Evolutionary conservation across 2,888 invertebrate species (phyloP), one percentile per base, ranked within the genome.

Genomic region (Campopleginae sp.): DNA sequence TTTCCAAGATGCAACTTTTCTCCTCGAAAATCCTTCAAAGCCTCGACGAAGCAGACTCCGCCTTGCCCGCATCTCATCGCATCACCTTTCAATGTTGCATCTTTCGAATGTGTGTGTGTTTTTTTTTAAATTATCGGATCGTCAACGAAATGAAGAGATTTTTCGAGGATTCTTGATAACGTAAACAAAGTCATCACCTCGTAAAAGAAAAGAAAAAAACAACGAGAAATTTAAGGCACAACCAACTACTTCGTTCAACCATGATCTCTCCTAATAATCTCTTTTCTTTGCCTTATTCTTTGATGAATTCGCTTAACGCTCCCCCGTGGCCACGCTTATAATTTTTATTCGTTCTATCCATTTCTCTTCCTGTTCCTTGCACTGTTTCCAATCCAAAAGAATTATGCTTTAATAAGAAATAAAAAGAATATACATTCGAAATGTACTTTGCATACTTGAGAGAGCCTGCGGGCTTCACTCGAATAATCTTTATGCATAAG

Each of bases 401-500:
- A n/a, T 54, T 17, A 48, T n/a, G 65, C 27, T 66, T 63, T 80
- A 66, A 54, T 31, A 44, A 46, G 33, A 80, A 80, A 72, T 71
- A 58, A 42, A 74, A 58, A 38, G 27, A 46, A 74, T 46, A 42
- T 72, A 74, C 27, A 77, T 76, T 70, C 71, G n/a, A 33, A 76
- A 71, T 76, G 80, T 76, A 65, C 71, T 84, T 54, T 75, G 83
- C 79, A 79, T 76, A 80, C 54, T 70, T 12, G 38, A 71, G 63
- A 38, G 72, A 54, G 23, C 51, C 38, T 51, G 63, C 44, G 54
- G 63, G 42, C 51, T 44, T 19, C 54, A 12, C 42, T 54, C 54
- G 17, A 80, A 79, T 80, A 84, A 80, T 84, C 84, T 84, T 84
- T 80, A 80, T 84, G 84, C 84, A 84, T 84, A 84, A 84, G 71